phyloP scores from a whole-genome alignment of 35 echinoderm and acorn worm genomes.

The Anneissia japonica region DNA sequence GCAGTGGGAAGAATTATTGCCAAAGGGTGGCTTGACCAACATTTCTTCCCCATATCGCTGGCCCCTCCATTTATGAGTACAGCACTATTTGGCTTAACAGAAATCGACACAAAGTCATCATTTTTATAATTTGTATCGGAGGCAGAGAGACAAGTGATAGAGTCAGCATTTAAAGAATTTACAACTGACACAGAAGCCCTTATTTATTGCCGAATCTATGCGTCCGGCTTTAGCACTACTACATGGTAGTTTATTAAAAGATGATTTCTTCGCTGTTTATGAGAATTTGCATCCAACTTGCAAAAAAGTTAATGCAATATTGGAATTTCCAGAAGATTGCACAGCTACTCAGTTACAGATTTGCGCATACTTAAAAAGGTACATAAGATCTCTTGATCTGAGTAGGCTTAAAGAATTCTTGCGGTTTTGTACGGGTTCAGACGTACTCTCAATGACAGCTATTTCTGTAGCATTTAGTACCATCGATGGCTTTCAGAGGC shows the following conservation, averaged over 20 bases:
- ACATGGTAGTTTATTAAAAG: no score
- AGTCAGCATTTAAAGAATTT: no score
- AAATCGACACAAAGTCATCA: no score
- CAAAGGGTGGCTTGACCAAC: constrained; percentile 27
- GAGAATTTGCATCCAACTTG: background rate
- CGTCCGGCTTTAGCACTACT: background rate
- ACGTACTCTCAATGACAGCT: background rate
- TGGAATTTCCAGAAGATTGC: background rate
- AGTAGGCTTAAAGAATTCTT: background rate
- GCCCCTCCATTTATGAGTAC: constrained; percentile 25
- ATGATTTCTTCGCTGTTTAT: background rate
- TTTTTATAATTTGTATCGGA: no score
- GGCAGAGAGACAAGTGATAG: no score
- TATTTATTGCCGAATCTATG: constrained; percentile 7
- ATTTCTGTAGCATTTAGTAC: background rate
- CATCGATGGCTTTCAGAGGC: background rate
- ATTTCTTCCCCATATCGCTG: constrained; percentile 23
- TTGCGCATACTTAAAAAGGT: background rate
- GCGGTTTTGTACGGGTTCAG: background rate
- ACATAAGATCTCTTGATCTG: background rate
- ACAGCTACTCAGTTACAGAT: background rate
- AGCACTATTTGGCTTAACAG: constrained; percentile 3
- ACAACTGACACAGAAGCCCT: background rate
- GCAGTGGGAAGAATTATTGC: constrained; percentile 35
- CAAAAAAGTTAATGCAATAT: background rate